Evolutionary conservation across 2,888 invertebrate genomes (phyloP).

Genomic region (Stegophylla sp.): DNA sequence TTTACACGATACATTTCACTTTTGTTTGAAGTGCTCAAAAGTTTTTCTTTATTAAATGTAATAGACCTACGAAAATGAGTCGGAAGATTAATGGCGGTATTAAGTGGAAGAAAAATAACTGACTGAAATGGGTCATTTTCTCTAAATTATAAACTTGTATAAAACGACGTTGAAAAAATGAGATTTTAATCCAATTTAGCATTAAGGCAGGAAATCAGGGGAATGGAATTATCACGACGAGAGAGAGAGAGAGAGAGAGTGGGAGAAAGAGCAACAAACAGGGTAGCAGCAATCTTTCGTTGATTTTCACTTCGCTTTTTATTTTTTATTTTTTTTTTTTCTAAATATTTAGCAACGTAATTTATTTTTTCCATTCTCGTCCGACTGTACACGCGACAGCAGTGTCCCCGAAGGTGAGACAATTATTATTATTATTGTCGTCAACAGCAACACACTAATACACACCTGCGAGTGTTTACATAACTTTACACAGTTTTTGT

Average conservation of each 20-base stretch:
- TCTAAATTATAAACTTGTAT: neutral
- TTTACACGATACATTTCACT: neutral
- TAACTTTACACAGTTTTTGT: neutral
- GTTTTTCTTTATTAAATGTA: neutral
- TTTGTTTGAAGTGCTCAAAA: neutral
- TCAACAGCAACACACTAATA: neutral
- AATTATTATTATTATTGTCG: neutral
- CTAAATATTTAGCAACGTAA: neutral
- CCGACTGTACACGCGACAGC: neutral
- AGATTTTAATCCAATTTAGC: slow-evolving; percentile 8
- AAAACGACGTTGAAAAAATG: slow-evolving; percentile 3
- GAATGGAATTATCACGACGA: neutral
- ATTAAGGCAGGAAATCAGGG: neutral
- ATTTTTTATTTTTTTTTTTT: neutral
- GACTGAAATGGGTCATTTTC: neutral
- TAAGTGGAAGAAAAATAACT: neutral
- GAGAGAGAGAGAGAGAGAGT: neutral
- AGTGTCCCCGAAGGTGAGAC: neutral
- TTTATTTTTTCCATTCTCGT: neutral
- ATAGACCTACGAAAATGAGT: neutral
- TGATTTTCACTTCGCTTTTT: neutral
- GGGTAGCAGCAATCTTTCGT: neutral
- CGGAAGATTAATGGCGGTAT: neutral
- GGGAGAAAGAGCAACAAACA: too few relatives aligned
- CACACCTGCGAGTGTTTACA: slow-evolving; percentile 3